Conservation (phyloP, 1,140 invertebrate species). For the Parasteatoda tepidariorum region DNA sequence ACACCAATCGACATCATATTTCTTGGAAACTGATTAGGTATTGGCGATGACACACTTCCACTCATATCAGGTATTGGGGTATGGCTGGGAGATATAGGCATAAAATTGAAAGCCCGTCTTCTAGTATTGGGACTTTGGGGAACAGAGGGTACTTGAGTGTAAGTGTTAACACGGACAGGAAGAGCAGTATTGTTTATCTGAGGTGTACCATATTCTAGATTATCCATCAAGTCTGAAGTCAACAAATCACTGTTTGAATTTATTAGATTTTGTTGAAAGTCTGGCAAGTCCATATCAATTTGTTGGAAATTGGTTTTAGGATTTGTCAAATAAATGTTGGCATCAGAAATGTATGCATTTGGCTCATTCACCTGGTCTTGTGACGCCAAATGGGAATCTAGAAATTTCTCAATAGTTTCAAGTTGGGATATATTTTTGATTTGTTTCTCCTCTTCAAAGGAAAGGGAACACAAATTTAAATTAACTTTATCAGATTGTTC, state of each 20-base stretch:
- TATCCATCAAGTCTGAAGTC: background rate
- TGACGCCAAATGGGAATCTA: background rate
- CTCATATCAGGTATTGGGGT: conserved; percentile 62
- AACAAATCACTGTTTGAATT: conserved; percentile 5
- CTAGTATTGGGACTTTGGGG: conserved; percentile 76
- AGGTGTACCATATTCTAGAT: background rate
- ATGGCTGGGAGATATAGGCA: conserved; percentile 82
- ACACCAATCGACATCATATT: conserved; percentile 62
- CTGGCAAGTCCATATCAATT: conserved; percentile 19
- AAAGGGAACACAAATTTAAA: conserved; percentile 13
- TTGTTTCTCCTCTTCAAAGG: conserved; percentile 6
- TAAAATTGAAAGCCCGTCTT: conserved; percentile 84
- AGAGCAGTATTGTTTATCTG: background rate
- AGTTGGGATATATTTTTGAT: conserved; percentile 18
- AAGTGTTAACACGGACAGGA: conserved; percentile 22
- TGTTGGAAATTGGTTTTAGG: conserved; percentile 7
- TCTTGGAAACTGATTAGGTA: conserved; percentile 28
- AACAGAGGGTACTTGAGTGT: conserved; percentile 66
- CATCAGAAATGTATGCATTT: conserved; percentile 6
- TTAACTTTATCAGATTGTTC: background rate
- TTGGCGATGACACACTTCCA: conserved; percentile 61
- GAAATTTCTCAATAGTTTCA: conserved; percentile 5
- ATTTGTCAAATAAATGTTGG: conserved; percentile 41
- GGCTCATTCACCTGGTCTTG: background rate
- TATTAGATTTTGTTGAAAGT: conserved; percentile 14